A percentile compares a stretch with the other conserved stretches of the same genome.
phyloP scores from a whole-genome alignment of 2,113 vertebrate species.

The Phalacrocorax carbo region DNA sequence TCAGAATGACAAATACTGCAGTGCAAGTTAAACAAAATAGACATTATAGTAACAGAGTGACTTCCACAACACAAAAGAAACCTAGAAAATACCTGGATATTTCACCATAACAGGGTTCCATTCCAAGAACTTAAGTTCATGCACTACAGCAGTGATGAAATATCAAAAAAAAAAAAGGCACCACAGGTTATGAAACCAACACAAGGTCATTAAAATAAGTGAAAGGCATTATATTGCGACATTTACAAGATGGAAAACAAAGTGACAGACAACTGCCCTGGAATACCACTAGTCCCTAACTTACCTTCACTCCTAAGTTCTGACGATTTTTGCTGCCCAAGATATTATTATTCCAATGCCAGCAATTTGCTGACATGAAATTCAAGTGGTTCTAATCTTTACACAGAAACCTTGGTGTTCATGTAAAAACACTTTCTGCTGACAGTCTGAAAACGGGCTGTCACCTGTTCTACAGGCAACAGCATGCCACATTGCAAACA shows the following conservation, averaged over 20 bases:
- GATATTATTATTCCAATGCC: neutral
- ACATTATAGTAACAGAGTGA: neutral
- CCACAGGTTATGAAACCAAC: neutral
- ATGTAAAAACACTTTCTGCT: neutral
- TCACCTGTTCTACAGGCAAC: neutral
- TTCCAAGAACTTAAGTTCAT: neutral
- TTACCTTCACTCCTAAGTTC: neutral
- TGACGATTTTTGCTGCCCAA: neutral
- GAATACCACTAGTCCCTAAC: neutral
- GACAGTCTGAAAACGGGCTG: neutral
- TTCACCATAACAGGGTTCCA: neutral
- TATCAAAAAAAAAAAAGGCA: neutral
- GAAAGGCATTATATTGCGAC: neutral
- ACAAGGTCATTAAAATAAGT: neutral
- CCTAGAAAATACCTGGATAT: neutral
- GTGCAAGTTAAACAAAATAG: neutral
- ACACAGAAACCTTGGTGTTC: neutral
- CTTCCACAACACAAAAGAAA: neutral
- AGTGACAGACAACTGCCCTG: neutral
- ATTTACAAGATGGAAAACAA: neutral
- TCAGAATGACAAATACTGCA: neutral
- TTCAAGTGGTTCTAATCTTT: neutral
- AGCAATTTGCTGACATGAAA: neutral
- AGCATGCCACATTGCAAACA: neutral
- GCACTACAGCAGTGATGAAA: neutral